A percentile compares a stretch with the other conserved stretches of the same genome.
Evolutionary conservation across 2,888 invertebrate species (phyloP).

Genomic region (Sialis lutaria): DNA sequence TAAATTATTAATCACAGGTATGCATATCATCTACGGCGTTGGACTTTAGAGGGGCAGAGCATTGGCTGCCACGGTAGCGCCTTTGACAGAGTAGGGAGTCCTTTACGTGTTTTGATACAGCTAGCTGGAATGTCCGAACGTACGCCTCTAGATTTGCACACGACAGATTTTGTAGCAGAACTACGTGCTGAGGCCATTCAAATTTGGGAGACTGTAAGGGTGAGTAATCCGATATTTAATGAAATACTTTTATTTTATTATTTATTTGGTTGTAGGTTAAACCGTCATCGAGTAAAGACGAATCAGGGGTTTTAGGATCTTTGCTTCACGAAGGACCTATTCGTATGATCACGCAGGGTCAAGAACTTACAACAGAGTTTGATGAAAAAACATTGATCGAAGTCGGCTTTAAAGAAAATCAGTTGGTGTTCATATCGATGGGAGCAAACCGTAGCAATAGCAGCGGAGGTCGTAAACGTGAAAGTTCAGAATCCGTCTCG

Average conservation of each 20-base stretch:
- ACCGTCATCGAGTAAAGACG: background rate
- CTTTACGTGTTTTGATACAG: constrained; percentile 66
- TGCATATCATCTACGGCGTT: constrained; percentile 74
- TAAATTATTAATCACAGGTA: constrained; percentile 32
- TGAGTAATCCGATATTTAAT: background rate
- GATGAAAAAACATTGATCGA: constrained; percentile 83
- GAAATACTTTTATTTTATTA: background rate
- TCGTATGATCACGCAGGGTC: constrained; percentile 84
- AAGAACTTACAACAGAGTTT: constrained; percentile 80
- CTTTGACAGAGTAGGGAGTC: constrained; percentile 38
- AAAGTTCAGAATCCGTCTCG: constrained; percentile 67
- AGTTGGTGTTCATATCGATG: constrained; percentile 81
- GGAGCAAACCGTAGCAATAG: constrained; percentile 49
- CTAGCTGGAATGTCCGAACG: constrained; percentile 79
- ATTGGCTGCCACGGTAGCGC: constrained; percentile 57
- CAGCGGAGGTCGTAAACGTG: constrained; percentile 34
- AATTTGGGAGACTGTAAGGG: constrained; percentile 63
- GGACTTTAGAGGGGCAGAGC: constrained; percentile 70
- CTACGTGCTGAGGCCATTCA: constrained; percentile 86
- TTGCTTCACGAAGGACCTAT: constrained; percentile 69
- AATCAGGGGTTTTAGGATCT: constrained; percentile 34
- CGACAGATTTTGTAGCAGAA: constrained; percentile 81
- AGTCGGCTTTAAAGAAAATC: constrained; percentile 87
- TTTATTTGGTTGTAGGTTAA: background rate
- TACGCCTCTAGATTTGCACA: constrained; percentile 62